phyloP scores from a whole-genome alignment of 2,113 vertebrate species.

The Cygnus buccinator region DNA sequence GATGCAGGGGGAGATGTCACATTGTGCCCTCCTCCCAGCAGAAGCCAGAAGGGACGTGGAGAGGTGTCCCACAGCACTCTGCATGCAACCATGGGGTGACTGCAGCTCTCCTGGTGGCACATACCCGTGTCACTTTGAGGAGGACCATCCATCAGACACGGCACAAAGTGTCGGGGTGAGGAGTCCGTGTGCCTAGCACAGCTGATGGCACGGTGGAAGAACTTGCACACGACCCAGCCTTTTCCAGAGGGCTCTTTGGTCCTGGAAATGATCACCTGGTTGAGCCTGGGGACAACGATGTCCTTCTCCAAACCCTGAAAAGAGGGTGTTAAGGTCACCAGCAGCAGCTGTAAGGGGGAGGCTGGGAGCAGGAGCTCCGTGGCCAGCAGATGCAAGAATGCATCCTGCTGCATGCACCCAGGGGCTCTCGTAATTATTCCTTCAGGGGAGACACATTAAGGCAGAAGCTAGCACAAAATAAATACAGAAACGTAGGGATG shows the following conservation, averaged over 20 bases:
- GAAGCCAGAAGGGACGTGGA: not conserved
- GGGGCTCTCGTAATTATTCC: not conserved
- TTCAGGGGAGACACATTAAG: not conserved
- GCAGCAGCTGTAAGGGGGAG: not conserved
- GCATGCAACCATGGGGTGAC: not conserved
- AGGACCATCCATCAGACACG: not conserved
- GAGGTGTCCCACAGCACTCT: not conserved
- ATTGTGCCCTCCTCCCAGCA: not conserved
- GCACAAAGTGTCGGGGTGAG: not conserved
- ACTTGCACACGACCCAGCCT: not conserved
- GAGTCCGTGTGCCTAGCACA: accelerated
- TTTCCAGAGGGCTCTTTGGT: not conserved
- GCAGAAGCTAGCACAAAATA: not conserved
- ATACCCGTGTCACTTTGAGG: not conserved
- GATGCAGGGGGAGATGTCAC: not conserved
- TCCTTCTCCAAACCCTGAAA: not conserved
- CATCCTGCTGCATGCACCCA: not conserved
- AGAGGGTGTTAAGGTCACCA: not conserved
- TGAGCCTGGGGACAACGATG: not conserved
- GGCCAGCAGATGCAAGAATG: not conserved
- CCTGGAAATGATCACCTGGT: not conserved
- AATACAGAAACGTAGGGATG: not conserved
- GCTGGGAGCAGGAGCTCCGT: not conserved
- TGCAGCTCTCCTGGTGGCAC: not conserved
- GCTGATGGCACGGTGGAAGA: not conserved